Percentiles rank a stretch among this genome's conserved stretches.
These are phyloP conservation scores for Euleptes europaea DNA, from an alignment of 2,113 vertebrate genomes.

Conservation along the genomic window DNA sequence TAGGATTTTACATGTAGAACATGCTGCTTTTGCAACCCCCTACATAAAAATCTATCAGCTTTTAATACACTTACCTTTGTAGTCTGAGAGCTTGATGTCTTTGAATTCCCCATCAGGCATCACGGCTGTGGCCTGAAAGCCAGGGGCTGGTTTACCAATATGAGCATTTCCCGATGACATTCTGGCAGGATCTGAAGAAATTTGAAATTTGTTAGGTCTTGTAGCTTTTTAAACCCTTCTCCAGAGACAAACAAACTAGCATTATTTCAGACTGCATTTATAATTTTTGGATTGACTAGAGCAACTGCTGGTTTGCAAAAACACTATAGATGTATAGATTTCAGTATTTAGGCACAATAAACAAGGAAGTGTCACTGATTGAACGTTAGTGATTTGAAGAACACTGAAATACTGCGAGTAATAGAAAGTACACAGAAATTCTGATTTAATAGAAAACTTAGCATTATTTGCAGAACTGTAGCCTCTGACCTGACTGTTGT, in stretches of 20 bases:
- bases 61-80: slow-evolving; percentile 82
- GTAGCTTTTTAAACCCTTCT: no score
- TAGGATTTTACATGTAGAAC: neutral
- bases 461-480: neutral
- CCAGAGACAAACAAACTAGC: neutral
- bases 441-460: neutral
- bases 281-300: neutral
- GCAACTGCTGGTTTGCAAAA: neutral
- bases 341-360: neutral
- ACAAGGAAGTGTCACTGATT: no score
- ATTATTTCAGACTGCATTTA: neutral
- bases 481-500: neutral
- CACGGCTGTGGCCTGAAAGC: slow-evolving; percentile 92
- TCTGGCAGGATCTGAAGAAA: slow-evolving; percentile 62
- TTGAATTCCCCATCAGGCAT: slow-evolving; percentile 95
- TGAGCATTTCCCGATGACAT: slow-evolving; percentile 95
- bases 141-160: slow-evolving; percentile 92
- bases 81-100: slow-evolving; percentile 89
- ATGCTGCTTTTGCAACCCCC: neutral
- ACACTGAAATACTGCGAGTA: neutral
- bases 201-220: neutral
- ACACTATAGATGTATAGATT: neutral
- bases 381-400: no score
- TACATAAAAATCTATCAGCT: neutral
- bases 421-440: no score